Conservation (phyloP, 2,113 vertebrate species). For the Hypocryptadius cinnamomeus region DNA sequence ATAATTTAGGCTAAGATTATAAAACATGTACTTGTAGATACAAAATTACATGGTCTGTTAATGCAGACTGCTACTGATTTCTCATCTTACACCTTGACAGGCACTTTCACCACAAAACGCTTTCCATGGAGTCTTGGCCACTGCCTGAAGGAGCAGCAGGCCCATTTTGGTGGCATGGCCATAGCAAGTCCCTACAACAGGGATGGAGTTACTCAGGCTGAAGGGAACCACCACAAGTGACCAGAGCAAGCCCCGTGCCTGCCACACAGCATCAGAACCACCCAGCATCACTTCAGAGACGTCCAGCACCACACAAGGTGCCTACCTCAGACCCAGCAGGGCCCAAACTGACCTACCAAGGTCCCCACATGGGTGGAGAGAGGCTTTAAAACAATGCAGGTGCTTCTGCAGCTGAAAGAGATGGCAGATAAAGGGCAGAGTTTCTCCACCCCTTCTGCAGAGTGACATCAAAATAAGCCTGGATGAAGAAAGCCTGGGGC, state of each 20-base stretch:
- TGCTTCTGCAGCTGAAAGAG: background rate
- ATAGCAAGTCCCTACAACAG: background rate
- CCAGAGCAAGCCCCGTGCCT: background rate
- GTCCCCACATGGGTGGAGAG: rapidly evolving
- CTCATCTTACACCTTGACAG: background rate
- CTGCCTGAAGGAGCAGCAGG: background rate
- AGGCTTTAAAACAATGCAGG: background rate
- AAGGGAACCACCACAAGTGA: background rate
- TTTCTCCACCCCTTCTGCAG: background rate
- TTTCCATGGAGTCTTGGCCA: rapidly evolving
- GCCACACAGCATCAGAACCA: background rate
- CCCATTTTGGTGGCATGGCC: background rate
- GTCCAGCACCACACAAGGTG: rapidly evolving
- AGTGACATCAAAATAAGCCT: background rate
- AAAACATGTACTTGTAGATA: background rate
- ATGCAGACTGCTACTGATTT: background rate
- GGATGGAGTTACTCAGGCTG: background rate
- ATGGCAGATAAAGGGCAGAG: background rate
- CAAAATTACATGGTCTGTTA: background rate
- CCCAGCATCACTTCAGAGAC: background rate
- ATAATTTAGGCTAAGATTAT: background rate
- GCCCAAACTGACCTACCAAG: background rate
- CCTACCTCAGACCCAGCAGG: background rate
- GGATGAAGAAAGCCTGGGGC: background rate
- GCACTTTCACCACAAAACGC: background rate